Base-by-base conservation (phyloP, 2,113 vertebrate genomes). In the Lamprologus ornatipinnis region DNA sequence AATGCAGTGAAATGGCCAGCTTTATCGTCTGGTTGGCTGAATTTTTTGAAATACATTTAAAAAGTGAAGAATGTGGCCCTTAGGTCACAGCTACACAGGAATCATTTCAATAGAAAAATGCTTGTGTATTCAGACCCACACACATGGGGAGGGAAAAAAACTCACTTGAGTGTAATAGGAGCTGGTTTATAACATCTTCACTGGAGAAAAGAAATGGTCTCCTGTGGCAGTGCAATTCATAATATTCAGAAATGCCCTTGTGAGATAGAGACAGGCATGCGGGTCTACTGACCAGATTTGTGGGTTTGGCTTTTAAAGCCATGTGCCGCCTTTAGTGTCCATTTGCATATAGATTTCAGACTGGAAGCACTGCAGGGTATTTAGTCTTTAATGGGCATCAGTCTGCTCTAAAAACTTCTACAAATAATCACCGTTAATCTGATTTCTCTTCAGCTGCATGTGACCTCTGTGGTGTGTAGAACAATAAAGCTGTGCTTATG, bases 1-100 rank as follows among this genome's bases (percentile, higher is more conserved):
- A 87, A 82, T 87, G 83, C 82, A 88, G 81, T 81, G 91, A 87
- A 88, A 91, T 83, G 78, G 55, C 68, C 78, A 37, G 65, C 28
- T 92, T 93, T 88, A 91, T 85, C 70, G 80, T 68, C 57, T 51
- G 83, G 49, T 88, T 82, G 78, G 58, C 33, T 35, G 40, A 54
- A 40, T 92, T 53, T 87, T 54, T 83, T 79, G 75, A 89, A 90
- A 89, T 68, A n/a, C 45, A 75, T 78, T 86, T 7, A 35, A 65
- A 82, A 82, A 88, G 53, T 23, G 83, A 54, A 75, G 84, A 82
- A 80, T 79, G 81, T 63, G 58, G 78, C 84, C 85, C n/a, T 13
- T 11, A 70, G 89, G 84, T 90, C 73, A 70, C 58, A 51, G 51
- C 58, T 70, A 80, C 4, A 54, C 79, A 65, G 80, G 42, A 54